phyloP scores from a whole-genome alignment of 2,113 vertebrate genomes.

The Saccopteryx leptura region DNA sequence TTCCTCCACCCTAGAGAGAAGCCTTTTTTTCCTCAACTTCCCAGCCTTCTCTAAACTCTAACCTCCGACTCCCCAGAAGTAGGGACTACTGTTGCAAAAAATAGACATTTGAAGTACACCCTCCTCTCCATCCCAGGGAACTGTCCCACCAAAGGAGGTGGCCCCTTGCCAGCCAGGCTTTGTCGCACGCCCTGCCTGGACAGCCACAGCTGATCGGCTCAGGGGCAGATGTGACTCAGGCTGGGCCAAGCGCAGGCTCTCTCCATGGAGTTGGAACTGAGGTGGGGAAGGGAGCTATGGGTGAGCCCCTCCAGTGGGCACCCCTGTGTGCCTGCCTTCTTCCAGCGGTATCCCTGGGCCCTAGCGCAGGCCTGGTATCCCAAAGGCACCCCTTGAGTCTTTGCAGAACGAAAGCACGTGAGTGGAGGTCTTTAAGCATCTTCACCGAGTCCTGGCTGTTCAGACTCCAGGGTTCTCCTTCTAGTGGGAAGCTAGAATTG shows the following conservation, averaged over 20 bases:
- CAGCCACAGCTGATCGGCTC: not conserved
- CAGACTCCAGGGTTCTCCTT: not conserved
- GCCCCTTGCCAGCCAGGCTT: not conserved
- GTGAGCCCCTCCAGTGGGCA: accelerated
- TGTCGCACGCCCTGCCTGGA: accelerated
- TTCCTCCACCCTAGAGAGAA: not conserved
- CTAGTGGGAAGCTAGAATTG: not conserved
- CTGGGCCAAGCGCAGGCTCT: not conserved
- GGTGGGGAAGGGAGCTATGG: not conserved
- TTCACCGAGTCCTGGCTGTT: not conserved
- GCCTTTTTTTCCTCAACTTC: too few species aligned
- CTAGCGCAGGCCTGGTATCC: not conserved
- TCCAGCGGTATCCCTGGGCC: not conserved
- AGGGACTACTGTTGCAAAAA: not conserved
- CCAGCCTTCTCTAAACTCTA: not conserved
- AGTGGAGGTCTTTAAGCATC: not conserved
- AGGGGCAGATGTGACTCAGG: not conserved
- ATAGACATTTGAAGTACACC: accelerated
- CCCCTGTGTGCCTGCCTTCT: too few species aligned
- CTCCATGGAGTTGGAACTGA: not conserved
- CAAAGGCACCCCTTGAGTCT: not conserved
- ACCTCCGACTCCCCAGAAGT: slow-evolving; percentile 61
- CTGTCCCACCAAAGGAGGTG: accelerated
- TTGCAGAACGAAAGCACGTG: not conserved
- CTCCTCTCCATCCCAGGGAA: too few species aligned